Conservation (phyloP, 2,113 vertebrate genomes). For the Strigops habroptila region DNA sequence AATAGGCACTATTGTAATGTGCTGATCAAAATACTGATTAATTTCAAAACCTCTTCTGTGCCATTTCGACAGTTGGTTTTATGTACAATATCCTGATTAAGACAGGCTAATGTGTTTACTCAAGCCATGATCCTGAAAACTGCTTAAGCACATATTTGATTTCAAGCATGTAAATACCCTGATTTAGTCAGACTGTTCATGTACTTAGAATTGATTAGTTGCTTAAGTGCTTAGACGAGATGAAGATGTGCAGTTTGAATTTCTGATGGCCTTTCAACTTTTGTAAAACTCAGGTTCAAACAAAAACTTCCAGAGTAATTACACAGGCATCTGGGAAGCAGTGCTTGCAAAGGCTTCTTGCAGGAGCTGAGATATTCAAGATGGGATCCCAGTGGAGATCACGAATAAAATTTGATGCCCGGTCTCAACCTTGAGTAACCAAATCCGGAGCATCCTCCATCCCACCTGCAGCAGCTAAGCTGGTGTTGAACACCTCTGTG, state of each 20-base stretch:
- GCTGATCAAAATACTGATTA: slow-evolving; percentile 12
- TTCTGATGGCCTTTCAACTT: not conserved
- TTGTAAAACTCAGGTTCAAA: not conserved
- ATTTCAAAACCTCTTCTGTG: slow-evolving; percentile 6
- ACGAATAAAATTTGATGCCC: not conserved
- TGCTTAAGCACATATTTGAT: slow-evolving; percentile 51
- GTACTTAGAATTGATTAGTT: slow-evolving; percentile 48
- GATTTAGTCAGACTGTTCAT: not conserved
- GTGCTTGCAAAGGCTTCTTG: not conserved
- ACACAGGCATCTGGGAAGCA: not conserved
- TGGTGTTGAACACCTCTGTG: not conserved
- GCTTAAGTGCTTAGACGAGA: not conserved
- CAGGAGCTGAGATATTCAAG: not conserved
- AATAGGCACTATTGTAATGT: not conserved
- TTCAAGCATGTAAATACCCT: slow-evolving; percentile 27
- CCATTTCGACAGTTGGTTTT: slow-evolving; percentile 9
- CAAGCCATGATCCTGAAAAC: not conserved
- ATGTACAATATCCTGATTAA: not conserved
- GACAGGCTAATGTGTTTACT: slow-evolving; percentile 9
- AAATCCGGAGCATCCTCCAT: not conserved
- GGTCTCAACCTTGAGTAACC: not conserved
- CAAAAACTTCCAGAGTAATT: not conserved
- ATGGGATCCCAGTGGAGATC: not conserved
- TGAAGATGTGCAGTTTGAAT: not conserved
- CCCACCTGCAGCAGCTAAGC: not conserved